phyloP scores from a whole-genome alignment of 2,888 invertebrate species.

The Torymus texanus region DNA sequence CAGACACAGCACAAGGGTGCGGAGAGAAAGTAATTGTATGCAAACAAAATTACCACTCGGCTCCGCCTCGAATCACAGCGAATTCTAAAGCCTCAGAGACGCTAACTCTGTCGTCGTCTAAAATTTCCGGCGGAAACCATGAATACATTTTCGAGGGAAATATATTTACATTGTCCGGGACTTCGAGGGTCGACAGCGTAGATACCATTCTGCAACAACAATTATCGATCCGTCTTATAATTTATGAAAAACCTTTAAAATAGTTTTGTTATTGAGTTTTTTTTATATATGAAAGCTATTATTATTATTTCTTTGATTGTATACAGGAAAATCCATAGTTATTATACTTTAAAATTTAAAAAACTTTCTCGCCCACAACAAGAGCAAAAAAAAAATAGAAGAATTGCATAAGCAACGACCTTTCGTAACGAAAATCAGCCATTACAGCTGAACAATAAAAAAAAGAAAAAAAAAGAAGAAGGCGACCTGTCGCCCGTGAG shows the following conservation, averaged over 20 bases:
- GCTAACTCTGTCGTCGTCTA: constrained; percentile 77
- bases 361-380: no score
- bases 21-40: constrained; percentile 47
- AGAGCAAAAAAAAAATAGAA: not conserved
- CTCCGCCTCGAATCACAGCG: constrained; percentile 85
- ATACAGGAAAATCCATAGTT: no score
- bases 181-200: constrained; percentile 79
- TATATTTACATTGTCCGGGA: constrained; percentile 80
- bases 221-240: not conserved
- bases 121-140: constrained; percentile 75
- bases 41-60: constrained; percentile 80
- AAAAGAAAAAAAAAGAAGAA: no score
- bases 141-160: constrained; percentile 84
- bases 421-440: constrained; percentile 1
- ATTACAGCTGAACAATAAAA: no score
- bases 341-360: no score
- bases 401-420: not conserved
- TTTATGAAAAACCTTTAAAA: not conserved
- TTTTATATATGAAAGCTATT: no score
- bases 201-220: constrained; percentile 79
- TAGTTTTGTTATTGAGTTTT: no score
- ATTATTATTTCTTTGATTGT: no score
- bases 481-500: no score
- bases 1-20: not conserved
- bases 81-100: constrained; percentile 81